Conservation (phyloP, 2,797 vertebrate species). For the Chiloscyllium punctatum region DNA sequence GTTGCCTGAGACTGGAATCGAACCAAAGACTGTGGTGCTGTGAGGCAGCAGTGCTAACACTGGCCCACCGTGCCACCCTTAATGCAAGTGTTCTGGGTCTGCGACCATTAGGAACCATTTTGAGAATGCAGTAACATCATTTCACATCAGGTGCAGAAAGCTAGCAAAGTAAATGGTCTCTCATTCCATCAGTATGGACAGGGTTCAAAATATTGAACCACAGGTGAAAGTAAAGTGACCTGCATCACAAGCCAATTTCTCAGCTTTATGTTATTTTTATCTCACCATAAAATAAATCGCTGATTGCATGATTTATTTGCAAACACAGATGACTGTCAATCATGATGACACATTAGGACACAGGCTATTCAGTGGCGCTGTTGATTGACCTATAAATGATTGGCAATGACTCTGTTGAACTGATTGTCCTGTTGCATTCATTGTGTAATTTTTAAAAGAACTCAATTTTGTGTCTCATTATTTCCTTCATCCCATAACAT, state of each 20-base stretch:
- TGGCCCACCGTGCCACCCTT: too few relatives aligned
- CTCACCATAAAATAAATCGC: not conserved
- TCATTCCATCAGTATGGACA: not conserved
- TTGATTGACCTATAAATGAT: not conserved
- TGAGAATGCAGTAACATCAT: not conserved
- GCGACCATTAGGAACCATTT: not conserved
- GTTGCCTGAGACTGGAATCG: too few relatives aligned
- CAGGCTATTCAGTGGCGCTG: not conserved
- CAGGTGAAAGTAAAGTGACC: not conserved
- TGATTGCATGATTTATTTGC: not conserved
- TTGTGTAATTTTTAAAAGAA: not conserved
- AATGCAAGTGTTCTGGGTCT: not conserved
- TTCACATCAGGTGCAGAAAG: not conserved
- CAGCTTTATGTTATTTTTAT: not conserved
- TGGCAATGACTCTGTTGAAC: not conserved
- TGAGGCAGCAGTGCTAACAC: too few relatives aligned
- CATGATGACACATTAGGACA: not conserved
- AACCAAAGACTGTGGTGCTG: too few relatives aligned
- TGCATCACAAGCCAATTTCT: not conserved
- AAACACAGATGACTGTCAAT: not conserved
- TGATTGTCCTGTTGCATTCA: not conserved
- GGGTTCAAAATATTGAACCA: not conserved
- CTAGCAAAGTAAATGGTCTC: not conserved
- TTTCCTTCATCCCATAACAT: not conserved
- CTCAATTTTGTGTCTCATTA: not conserved